Base-by-base conservation (phyloP, 2,113 vertebrate species). In the Ceuthmochares aereus region DNA sequence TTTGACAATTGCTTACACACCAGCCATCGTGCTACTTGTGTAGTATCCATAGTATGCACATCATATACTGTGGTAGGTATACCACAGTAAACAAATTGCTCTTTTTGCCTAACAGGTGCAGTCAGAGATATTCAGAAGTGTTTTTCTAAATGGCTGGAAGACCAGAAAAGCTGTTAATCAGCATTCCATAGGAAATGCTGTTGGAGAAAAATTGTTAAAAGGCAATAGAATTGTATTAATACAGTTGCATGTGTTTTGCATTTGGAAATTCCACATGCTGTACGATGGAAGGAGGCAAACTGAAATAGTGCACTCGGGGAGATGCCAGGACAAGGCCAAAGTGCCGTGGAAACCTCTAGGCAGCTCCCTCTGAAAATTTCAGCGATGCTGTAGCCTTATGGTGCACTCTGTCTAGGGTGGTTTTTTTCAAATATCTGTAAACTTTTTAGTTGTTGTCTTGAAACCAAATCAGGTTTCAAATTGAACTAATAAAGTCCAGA, bases 381-480 rank as follows among this genome's bases (percentile, higher is more conserved):
- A 77, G 40, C 54, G 30, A 30, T 19, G 9, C 25, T 17, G 43
- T 19, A 23, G 21, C 21, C 43, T 70, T 40, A 17, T 18, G 26
- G 15, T 67, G n/a, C 11, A 22, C 21, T 89, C 70, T 51, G 16
- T 32, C 29, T 43, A 43, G 37, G 29, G 40, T 75, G 52, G 84
- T 72, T 64, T 89, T 89, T 89, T 75, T 62, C 37, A 23, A 26
- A 19, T 32, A 14, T 47, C 12, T 1, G 12, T 68, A 55, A 87
- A 64, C 7, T 22, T 87, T 30, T 42, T 84, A 78, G 14, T 49
- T 64, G 18, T 69, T 72, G 14, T 27, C 30, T 59, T 84, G 70
- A 93, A 95, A 82, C 12, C 21, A 91, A 79, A 87, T 56, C 36
- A 62, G 30, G 20, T 85, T 85, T 94, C 62, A 69, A 54, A 87